These are phyloP conservation scores for Drosophila watanabei DNA, from an alignment of 1,140 invertebrate genomes.

Conservation along the genomic window DNA sequence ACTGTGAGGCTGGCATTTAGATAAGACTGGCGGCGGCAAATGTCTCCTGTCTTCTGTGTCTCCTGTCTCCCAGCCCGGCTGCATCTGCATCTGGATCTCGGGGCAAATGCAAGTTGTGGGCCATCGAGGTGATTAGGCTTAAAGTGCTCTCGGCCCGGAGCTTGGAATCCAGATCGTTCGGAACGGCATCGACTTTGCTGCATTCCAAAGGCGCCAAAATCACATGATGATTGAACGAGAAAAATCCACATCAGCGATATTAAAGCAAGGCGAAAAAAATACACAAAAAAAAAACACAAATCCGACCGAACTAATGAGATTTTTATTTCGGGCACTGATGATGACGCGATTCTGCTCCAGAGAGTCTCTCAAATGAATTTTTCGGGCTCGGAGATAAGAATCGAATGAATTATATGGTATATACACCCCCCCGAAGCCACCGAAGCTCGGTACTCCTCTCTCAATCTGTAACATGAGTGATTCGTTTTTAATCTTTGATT, in stretches of 20 bases:
- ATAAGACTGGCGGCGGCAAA: slow-evolving; percentile 67
- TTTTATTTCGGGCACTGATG: slow-evolving; percentile 42
- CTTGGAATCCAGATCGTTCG: slow-evolving; percentile 21
- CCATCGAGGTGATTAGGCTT: slow-evolving; percentile 76
- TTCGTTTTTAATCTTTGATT: slow-evolving; percentile 81
- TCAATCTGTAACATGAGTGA: slow-evolving; percentile 75
- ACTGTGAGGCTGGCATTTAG: slow-evolving; percentile 86
- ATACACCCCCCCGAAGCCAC: too few relatives aligned
- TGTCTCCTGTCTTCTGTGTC: slow-evolving; percentile 30
- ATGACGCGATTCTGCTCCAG: slow-evolving; percentile 59
- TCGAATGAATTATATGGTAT: slow-evolving; percentile 39
- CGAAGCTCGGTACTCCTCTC: slow-evolving; percentile 11
- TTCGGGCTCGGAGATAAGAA: slow-evolving; percentile 60
- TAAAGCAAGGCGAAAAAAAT: slow-evolving; percentile 25
- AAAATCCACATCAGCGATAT: slow-evolving; percentile 60
- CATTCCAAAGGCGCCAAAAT: slow-evolving; percentile 51
- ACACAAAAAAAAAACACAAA: slow-evolving; percentile 16
- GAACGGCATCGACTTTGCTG: slow-evolving; percentile 1
- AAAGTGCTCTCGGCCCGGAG: slow-evolving; percentile 62
- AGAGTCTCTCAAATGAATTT: slow-evolving; percentile 37
- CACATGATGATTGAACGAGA: slow-evolving; percentile 59
- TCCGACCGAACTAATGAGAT: slow-evolving; percentile 73
- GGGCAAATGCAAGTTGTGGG: slow-evolving; percentile 56
- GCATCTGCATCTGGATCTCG: slow-evolving; percentile 39
- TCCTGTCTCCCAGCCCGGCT: not conserved